Evolutionary conservation across 2,113 vertebrate species (phyloP), one percentile per base, ranked within the genome.

Genomic region (Hipposideros armiger): DNA sequence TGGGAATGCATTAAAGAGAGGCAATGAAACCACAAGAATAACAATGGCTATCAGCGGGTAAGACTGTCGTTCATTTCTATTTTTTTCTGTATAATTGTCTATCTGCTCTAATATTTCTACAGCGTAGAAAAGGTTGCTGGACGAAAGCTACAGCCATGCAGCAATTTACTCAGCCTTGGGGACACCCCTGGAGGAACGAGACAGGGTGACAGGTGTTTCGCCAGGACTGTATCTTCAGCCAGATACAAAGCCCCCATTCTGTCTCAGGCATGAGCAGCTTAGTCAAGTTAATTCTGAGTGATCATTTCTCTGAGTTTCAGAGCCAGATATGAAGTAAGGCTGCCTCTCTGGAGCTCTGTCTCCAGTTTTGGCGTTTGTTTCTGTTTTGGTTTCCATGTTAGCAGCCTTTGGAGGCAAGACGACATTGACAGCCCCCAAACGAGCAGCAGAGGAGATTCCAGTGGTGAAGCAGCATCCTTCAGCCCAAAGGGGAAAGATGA

Each of bases 301-400:
- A 4, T 82, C 81, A 74, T 94, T 84, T 92, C 69, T 64, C 67
- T 82, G 94, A 89, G 56, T 81, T 87, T 54, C n/a, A 52, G 42
- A 80, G n/a, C 52, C 85, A 85, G 67, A 84, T 20, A 88, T 85
- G 87, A 94, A 95, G 47, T n/a, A 77, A 90, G 64, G 50, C 62
- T 24, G 40, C 32, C 95, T 88, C 69, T 91, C 52, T 70, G 13
- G 19, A 88, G n/a, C 26, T 54, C 69, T 76, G 5, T 14, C 66
- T 94, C n/a, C 20, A 28, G 28, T 28, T 81, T 95, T 50, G 40
- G 36, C 83, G 70, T 90, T 52, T n/a, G 45, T 82, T 92, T 95
- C 56, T 86, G 36, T 60, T 83, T 87, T 69, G 50, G 16, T 60
- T 83, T 91, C 32, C 70, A 11, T 30, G 26, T 80, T 72, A 56